A percentile compares a stretch with the other conserved stretches of the same genome.
These are phyloP conservation scores for Heliconius hewitsoni DNA, from an alignment of 1,140 invertebrate species.

Conservation along the genomic window DNA sequence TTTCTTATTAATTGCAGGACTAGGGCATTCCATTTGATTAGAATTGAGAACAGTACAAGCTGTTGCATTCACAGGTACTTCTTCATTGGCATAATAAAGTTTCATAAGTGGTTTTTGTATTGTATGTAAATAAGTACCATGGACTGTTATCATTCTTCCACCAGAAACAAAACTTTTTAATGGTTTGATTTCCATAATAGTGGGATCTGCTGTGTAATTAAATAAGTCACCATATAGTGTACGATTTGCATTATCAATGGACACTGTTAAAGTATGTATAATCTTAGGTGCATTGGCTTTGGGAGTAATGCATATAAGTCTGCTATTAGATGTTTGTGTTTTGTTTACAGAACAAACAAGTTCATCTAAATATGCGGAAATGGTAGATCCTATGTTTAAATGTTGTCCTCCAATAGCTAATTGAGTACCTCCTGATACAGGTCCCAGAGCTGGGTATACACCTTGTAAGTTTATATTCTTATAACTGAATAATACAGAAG, in stretches of 20 bases:
- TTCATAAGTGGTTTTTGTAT: conserved; percentile 95
- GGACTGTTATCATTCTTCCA: conserved; percentile 95
- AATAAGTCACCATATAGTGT: conserved; percentile 94
- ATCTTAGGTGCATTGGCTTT: conserved; percentile 75
- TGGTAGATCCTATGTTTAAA: conserved; percentile 95
- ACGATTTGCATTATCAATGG: conserved; percentile 83
- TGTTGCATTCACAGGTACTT: conserved; percentile 88
- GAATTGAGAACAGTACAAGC: conserved; percentile 92
- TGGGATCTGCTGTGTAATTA: conserved; percentile 96
- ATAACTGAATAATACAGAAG: conserved; percentile 94
- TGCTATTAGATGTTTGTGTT: conserved; percentile 93
- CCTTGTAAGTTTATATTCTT: conserved; percentile 91
- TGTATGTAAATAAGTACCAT: conserved; percentile 94
- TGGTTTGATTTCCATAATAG: conserved; percentile 95
- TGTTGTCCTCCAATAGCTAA: conserved; percentile 94
- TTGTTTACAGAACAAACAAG: conserved; percentile 93
- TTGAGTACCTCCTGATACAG: conserved; percentile 96
- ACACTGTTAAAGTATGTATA: conserved; percentile 79
- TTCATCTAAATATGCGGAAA: conserved; percentile 93
- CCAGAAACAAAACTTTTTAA: conserved; percentile 94
- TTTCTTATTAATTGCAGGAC: conserved; percentile 89
- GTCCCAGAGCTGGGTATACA: conserved; percentile 92
- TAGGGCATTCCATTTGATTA: conserved; percentile 97
- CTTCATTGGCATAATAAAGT: conserved; percentile 87
- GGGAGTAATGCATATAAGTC: conserved; percentile 93